Conservation (phyloP, 2,888 invertebrate genomes). For the Leptinotarsa juncta region DNA sequence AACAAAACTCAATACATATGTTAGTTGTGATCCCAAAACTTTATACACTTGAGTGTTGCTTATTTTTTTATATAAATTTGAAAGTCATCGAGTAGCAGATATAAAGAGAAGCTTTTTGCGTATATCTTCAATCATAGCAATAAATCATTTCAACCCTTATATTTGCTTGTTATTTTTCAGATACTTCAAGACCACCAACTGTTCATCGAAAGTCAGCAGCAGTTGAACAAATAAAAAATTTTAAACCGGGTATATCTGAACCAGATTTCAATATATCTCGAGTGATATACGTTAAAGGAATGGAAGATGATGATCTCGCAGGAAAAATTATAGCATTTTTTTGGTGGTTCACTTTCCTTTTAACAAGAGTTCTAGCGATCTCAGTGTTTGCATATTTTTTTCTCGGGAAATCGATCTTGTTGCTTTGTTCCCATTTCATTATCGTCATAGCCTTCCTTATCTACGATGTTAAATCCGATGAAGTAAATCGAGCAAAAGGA, state of each 20-base stretch:
- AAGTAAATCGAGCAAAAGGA: constrained; percentile 60
- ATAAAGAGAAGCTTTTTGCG: no score
- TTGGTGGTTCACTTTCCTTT: constrained; percentile 83
- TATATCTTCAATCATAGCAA: no score
- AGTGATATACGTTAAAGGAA: constrained; percentile 68
- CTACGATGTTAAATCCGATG: constrained; percentile 72
- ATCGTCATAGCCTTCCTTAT: constrained; percentile 75
- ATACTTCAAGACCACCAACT: constrained; percentile 19
- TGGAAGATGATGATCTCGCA: constrained; percentile 80
- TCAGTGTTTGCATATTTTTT: constrained; percentile 78
- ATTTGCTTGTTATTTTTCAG: constrained; percentile 24
- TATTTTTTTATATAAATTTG: no score
- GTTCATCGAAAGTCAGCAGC: constrained; percentile 52
- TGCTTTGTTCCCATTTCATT: constrained; percentile 74
- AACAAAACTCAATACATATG: no score
- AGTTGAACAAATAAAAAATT: constrained; percentile 43
- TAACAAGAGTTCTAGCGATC: constrained; percentile 78
- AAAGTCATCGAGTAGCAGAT: no score
- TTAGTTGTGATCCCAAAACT: no score
- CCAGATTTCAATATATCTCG: constrained; percentile 64
- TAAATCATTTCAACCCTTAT: neutral
- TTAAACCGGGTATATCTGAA: constrained; percentile 33
- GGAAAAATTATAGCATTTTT: constrained; percentile 77
- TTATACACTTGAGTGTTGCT: no score
- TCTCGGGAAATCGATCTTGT: constrained; percentile 71